Evolutionary conservation across 1,140 invertebrate genomes (phyloP).

Genomic region (Drosophila tropicalis): DNA sequence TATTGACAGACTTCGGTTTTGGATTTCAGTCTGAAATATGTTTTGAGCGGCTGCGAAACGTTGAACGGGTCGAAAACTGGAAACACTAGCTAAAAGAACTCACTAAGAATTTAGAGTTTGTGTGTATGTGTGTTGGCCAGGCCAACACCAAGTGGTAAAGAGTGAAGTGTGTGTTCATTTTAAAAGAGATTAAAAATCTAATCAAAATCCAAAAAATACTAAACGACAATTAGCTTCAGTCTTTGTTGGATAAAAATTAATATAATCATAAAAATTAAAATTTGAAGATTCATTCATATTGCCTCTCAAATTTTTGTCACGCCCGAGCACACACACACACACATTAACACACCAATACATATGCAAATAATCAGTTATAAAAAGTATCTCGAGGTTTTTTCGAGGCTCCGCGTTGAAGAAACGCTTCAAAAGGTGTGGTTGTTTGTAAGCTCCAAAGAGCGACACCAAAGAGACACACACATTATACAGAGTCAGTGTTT

Average conservation of each 20-base stretch:
- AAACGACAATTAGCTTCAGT: not conserved
- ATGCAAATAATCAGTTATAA: constrained; percentile 14
- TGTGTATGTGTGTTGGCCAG: constrained; percentile 18
- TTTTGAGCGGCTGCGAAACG: constrained; percentile 70
- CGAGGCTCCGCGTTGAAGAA: constrained; percentile 17
- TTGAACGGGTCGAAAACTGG: constrained; percentile 41
- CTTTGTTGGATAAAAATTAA: not conserved
- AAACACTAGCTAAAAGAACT: constrained; percentile 19
- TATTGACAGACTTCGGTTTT: constrained; percentile 56
- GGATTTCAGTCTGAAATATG: constrained; percentile 70
- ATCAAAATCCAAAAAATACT: not conserved
- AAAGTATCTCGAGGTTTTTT: constrained; percentile 27
- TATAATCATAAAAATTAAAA: constrained; percentile 4
- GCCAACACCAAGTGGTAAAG: constrained; percentile 1
- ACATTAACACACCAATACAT: constrained; percentile 7
- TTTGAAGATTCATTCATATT: not conserved
- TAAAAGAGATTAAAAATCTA: not conserved
- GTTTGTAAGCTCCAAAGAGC: constrained; percentile 60
- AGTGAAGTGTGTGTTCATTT: constrained; percentile 5
- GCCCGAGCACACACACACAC: constrained; percentile 41
- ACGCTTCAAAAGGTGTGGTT: constrained; percentile 73
- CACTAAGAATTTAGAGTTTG: not conserved
- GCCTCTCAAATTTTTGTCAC: constrained; percentile 31
- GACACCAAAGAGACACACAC: constrained; percentile 57
- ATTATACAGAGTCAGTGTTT: constrained; percentile 4